Evolutionary conservation across 2,797 vertebrate species (phyloP), one percentile per base, ranked within the genome.

Genomic region (Acrocephalus scirpaceus): DNA sequence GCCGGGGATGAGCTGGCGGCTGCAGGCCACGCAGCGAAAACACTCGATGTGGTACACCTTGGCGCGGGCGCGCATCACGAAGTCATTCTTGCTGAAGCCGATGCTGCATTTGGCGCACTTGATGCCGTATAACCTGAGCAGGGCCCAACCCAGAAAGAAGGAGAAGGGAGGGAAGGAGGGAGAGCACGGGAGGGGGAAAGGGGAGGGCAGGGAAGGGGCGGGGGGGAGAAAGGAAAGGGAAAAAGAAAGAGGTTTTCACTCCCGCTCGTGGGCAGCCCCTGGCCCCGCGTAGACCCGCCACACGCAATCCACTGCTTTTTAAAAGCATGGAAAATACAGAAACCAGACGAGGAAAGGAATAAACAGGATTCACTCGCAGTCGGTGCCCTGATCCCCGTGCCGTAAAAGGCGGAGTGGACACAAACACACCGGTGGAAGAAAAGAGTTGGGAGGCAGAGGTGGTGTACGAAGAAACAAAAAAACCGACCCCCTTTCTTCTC

Each of bases 41-140:
- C 99, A 99, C 97, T 99, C 99, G 97, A 99, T 99, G 98, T 99
- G 99, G 98, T 99, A 99, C 91, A 99, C 99, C 97, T 99, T 99
- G 97, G 99, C 98, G 82, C 99, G 99, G 83, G 99, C 99, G 84
- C 99, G 97, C 99, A 99, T 99, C 97, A 99, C 99, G 95, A 99
- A 99, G 98, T 99, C 99, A 88, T 99, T 99, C 98, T 99, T 99
- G 98, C 99, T 99, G 98, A 99, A 99, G 94, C 99, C 99, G 96
- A 99, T 99, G 98, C 99, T 99, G 98, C 99, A 99, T 97, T 99
- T 99, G 75, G 99, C 99, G 97, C 99, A 99, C 98, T 99, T 99
- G 97, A 99, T 99, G 94, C 99, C 99, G 92, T 99, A 99, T 97
- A 99, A 98, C 98, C 99, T 99, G 97, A 83, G 81, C 75, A 53